phyloP scores from a whole-genome alignment of 2,113 vertebrate species.

The Zingel zingel region DNA sequence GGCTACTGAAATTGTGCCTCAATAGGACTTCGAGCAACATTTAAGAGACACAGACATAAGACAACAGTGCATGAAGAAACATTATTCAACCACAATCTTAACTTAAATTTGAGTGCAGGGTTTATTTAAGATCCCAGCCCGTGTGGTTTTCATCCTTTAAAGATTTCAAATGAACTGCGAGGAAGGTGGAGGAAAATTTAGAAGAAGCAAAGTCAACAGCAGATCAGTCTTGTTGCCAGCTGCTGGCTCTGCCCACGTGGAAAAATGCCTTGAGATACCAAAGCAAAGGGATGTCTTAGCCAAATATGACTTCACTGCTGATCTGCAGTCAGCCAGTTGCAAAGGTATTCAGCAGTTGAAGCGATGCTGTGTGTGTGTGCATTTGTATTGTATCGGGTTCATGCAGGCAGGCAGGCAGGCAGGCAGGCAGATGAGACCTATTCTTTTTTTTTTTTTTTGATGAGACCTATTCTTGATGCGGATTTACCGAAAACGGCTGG shows the following conservation, averaged over 20 bases:
- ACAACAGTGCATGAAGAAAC: neutral
- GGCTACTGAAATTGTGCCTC: neutral
- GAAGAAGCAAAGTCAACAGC: constrained; percentile 5
- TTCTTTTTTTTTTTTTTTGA: no score
- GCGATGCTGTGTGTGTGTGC: neutral
- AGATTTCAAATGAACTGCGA: neutral
- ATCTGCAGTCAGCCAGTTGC: constrained; percentile 39
- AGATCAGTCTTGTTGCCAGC: constrained; percentile 15
- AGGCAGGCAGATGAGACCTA: constrained; percentile 40
- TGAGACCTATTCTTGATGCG: constrained; percentile 56
- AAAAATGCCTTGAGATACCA: constrained; percentile 40
- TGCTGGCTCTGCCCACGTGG: constrained; percentile 32
- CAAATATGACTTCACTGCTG: constrained; percentile 57
- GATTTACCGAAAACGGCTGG: constrained; percentile 71
- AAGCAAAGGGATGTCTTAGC: constrained; percentile 32
- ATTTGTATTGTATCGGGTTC: constrained; percentile 42
- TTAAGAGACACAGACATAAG: neutral
- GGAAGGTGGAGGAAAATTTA: constrained; percentile 17
- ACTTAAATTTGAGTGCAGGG: no score
- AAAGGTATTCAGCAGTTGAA: constrained; percentile 9
- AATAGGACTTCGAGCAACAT: neutral
- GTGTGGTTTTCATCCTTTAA: neutral
- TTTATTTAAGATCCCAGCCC: neutral
- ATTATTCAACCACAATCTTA: neutral
- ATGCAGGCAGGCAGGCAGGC: neutral